These are phyloP conservation scores for Aphyosemion australe DNA, from an alignment of 2,113 vertebrate genomes.

Conservation along the genomic window DNA sequence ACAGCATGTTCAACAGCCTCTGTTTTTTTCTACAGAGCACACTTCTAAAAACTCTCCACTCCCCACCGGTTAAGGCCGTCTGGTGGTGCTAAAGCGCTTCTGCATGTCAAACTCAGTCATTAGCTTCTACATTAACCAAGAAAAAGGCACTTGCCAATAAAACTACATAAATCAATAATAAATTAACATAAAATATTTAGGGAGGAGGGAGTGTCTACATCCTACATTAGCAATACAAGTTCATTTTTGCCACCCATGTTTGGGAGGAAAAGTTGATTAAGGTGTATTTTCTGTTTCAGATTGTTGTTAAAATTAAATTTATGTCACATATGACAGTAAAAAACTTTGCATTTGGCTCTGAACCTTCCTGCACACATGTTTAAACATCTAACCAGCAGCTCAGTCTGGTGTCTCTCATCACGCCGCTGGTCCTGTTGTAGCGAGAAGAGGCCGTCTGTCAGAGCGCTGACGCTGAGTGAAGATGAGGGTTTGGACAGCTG, in stretches of 20 bases:
- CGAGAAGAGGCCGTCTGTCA: constrained; percentile 24
- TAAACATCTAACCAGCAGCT: constrained; percentile 17
- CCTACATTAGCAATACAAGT: too few relatives aligned
- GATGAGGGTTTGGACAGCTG: constrained; percentile 46
- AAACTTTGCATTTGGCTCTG: constrained; percentile 3
- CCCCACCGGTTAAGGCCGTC: too few relatives aligned
- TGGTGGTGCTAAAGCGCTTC: too few relatives aligned
- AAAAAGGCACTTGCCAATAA: too few relatives aligned
- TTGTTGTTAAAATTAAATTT: neutral
- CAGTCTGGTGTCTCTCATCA: constrained; percentile 26
- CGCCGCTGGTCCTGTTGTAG: constrained; percentile 6
- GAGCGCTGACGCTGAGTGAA: constrained; percentile 18
- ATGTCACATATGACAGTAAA: neutral
- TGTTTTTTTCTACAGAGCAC: neutral
- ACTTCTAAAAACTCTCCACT: too few relatives aligned
- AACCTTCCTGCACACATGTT: constrained; percentile 11
- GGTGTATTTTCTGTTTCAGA: neutral
- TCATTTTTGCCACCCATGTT: too few relatives aligned
- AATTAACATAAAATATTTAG: too few relatives aligned
- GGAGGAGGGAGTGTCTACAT: too few relatives aligned
- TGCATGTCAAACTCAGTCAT: too few relatives aligned
- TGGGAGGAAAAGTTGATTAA: too few relatives aligned
- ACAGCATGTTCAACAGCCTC: neutral
- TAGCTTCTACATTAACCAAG: too few relatives aligned
- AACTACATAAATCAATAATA: too few relatives aligned